phyloP scores from a whole-genome alignment of 2,888 invertebrate genomes.

The Eupeodes luniger region DNA sequence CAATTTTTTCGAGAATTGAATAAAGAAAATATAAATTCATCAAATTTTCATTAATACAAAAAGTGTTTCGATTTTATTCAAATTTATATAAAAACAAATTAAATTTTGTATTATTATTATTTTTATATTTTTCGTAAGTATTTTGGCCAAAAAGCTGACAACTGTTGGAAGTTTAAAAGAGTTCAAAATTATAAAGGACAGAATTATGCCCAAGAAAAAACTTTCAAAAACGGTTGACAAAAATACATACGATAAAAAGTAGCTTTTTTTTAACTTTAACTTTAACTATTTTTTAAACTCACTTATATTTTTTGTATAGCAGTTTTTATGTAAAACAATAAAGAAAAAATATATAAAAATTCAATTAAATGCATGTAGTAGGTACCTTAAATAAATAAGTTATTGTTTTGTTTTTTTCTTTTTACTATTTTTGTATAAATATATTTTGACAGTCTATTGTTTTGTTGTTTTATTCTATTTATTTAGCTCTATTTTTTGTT shows the following conservation, averaged over 20 bases:
- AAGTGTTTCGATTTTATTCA: no score
- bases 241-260: no score
- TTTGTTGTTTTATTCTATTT: slow-evolving; percentile 37
- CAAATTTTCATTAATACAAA: not conserved
- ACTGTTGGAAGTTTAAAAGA: no score
- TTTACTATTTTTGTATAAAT: slow-evolving; percentile 25
- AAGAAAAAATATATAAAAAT: not conserved
- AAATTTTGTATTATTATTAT: no score
- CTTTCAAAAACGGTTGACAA: no score
- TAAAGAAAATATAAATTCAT: not conserved
- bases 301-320: not conserved
- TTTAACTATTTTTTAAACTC: not conserved
- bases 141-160: no score
- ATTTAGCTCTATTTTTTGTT: slow-evolving; percentile 3
- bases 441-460: slow-evolving; percentile 55
- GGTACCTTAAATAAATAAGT: slow-evolving; percentile 28
- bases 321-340: not conserved
- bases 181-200: no score
- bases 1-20: not conserved
- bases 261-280: not conserved
- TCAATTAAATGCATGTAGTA: slow-evolving; percentile 9
- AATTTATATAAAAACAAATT: no score
- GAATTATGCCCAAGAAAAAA: no score
- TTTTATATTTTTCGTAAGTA: no score
- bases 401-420: not conserved